Evolutionary conservation across 2,113 vertebrate genomes (phyloP).

Genomic region (Atlantisia rogersi): DNA sequence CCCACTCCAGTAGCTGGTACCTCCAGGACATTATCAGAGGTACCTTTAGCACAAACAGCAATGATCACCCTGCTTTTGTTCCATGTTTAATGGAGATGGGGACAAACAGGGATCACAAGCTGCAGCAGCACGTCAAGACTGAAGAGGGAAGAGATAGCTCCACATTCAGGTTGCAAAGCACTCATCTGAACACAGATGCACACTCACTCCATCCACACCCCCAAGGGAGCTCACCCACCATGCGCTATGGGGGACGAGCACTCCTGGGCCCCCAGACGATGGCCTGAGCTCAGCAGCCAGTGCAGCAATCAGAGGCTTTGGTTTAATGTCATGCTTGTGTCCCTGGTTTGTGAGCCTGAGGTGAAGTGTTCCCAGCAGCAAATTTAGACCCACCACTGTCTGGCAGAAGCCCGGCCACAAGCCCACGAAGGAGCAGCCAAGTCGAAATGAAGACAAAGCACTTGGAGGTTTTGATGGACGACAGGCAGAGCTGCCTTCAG

Average conservation of each 20-base stretch:
- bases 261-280: neutral
- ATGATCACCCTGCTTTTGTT: accelerated
- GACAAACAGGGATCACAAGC: neutral
- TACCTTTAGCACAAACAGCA: accelerated
- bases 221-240: neutral
- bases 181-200: neutral
- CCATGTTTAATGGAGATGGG: neutral
- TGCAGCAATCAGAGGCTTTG: neutral
- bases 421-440: conserved; percentile 24
- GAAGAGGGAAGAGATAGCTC: neutral
- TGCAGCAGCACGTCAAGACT: neutral
- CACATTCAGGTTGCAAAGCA: neutral
- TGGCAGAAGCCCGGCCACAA: conserved; percentile 21
- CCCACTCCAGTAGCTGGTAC: neutral
- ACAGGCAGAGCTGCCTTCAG: conserved; percentile 48
- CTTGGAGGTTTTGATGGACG: conserved; percentile 65
- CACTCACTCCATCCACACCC: neutral
- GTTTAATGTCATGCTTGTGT: neutral
- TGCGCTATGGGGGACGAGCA: accelerated
- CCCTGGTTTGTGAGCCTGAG: neutral
- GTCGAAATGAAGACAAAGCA: conserved; percentile 72
- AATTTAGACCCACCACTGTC: neutral
- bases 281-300: neutral
- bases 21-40: neutral
- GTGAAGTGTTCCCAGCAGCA: neutral